A percentile compares a stretch with the other conserved stretches of the same genome.
Evolutionary conservation across 2,888 invertebrate genomes (phyloP).

Genomic region (Pandemis cinnamomeana): DNA sequence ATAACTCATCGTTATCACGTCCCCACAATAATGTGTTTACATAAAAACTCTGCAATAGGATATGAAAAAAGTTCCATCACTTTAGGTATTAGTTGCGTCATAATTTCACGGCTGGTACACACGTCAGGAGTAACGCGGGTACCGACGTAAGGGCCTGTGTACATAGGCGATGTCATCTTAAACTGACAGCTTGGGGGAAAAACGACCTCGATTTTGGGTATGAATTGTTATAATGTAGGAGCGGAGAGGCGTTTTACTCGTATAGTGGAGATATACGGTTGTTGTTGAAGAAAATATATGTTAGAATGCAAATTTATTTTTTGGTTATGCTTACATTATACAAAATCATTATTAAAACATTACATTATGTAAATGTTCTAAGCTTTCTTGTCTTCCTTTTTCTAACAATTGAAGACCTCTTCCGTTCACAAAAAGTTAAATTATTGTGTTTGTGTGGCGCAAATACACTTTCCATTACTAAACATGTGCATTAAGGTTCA

Average conservation of each 20-base stretch:
- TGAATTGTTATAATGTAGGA: conserved; percentile 22
- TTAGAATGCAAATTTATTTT: too few species aligned
- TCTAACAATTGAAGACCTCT: too few species aligned
- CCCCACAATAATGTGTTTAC: conserved; percentile 25
- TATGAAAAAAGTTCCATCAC: conserved; percentile 43
- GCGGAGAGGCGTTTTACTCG: not conserved
- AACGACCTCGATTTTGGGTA: conserved; percentile 32
- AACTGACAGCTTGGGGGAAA: conserved; percentile 28
- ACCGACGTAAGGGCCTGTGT: conserved; percentile 23
- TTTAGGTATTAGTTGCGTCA: conserved; percentile 42
- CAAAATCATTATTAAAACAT: too few species aligned
- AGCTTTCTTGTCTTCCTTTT: too few species aligned
- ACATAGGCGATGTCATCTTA: conserved; percentile 27
- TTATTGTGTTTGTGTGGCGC: too few species aligned
- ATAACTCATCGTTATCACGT: conserved; percentile 27
- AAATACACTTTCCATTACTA: too few species aligned
- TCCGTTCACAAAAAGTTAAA: too few species aligned
- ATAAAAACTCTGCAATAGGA: conserved; percentile 40
- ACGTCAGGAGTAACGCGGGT: conserved; percentile 40
- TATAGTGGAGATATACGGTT: not conserved
- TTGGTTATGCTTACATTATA: too few species aligned
- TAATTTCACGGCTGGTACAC: conserved; percentile 43
- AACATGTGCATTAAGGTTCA: too few species aligned
- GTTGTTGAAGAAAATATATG: not conserved
- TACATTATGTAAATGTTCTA: too few species aligned